Base-by-base conservation (phyloP, 2,888 invertebrate species). In the Rhimphoctona megacephalus region DNA sequence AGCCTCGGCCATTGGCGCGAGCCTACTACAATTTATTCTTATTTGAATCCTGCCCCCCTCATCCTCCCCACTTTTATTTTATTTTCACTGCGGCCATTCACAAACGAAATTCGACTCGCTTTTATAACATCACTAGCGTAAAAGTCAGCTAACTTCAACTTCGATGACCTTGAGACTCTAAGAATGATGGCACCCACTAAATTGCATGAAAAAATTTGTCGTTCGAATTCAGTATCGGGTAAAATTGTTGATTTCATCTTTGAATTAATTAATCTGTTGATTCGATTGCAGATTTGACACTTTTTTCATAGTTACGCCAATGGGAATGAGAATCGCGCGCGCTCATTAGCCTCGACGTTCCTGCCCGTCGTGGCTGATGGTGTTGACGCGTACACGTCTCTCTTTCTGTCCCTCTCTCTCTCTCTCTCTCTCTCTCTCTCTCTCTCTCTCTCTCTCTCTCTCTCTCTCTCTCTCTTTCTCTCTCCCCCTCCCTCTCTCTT, bases 301-400 rank as follows among this genome's bases (percentile, higher is more conserved):
- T 57, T 81, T 72, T 78, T 69, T 61, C 49, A 57, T 52, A 36
- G 72, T 88, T 92, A 92, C 92, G 92, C 92, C 93, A 92, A 86
- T 93, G 92, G 85, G 89, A 88, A 67, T 90, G 89, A 78, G 83
- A 79, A 87, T 85, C 82, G 80, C 82, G 88, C 89, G 86, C 88
- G 91, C 93, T 94, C 93, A 93, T 94, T 93, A 93, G 92, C 90
- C 89, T 88, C 90, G 90, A 90, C 89, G 90, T 87, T 90, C 90
- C 89, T 88, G 89, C 90, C 90, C 89, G 74, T 88, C 89, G 89
- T 87, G 87, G 88, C 89, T 90, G 89, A 89, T 90, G 88, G 91
- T 91, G 91, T 90, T 89, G 91, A 91, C 88, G 86, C 79, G 90
- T 85, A 85, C 86, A 84, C 85, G 90, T 90, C 83, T 85, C 79